Evolutionary conservation across 1,140 invertebrate genomes (phyloP), one percentile per base, ranked within the genome.

Genomic region (Triops cancriformis): DNA sequence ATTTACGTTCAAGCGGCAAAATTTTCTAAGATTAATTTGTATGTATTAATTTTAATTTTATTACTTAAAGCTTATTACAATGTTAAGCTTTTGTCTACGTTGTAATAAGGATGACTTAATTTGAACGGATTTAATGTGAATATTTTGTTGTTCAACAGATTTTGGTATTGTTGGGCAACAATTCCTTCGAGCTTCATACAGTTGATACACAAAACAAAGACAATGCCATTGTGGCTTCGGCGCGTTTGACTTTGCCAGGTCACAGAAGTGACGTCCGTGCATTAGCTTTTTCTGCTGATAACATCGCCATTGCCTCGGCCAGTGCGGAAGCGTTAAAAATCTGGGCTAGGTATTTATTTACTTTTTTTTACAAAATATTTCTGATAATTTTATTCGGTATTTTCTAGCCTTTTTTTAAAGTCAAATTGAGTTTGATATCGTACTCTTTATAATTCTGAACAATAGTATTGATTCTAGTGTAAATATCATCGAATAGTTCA

Each of bases 271-370:
- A 98, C 84, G 91, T 98, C 2, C 86, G 94, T 45, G 90, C 91
- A 43, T 85, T 99, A 18, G 89, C 90, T 74, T 97, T 99, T 82
- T 97, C 94, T 83, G 94, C 94, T 26, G 96, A 99, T 84, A 94
- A 93, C 83, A 86, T 94, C 64, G 92, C 92, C 6, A 88, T 97
- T 80, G 88, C 93, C 23, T 94, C 96, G 0, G 94, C 91, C 0
- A 93, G 95, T 82, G 89, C 88, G 5, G 94, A 98, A 81, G 90
- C 91, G 26, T 86, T 98, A 6, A 98, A 98, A 88, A 86, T 98
- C 64, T 99, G 97, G 97, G 97, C 96, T 83, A 91, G 94, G 89
- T 94, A 27, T 2, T 37, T 73, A 64, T 64, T 6, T 23, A 64
- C 18, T 5, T 64, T 14, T 23, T 64, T 18, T 45, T 11, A 18